A percentile compares a stretch with the other conserved stretches of the same genome.
Conservation (phyloP, 2,888 invertebrate genomes). For the Halictus quadricinctus region DNA sequence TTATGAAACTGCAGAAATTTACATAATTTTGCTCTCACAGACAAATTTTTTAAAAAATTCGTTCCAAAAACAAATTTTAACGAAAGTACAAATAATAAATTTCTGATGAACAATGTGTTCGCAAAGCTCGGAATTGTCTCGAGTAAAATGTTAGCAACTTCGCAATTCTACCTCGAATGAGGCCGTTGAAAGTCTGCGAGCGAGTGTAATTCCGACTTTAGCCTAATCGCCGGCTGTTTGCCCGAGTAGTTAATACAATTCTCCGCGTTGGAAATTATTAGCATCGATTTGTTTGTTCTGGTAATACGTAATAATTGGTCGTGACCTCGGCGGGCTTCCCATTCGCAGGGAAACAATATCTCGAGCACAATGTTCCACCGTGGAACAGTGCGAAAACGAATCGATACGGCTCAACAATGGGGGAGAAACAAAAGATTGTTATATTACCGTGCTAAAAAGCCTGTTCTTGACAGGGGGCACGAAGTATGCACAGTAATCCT, state of each 20-base stretch:
- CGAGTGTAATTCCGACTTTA: not conserved
- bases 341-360: slow-evolving; percentile 14
- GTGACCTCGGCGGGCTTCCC: not conserved
- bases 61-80: no score
- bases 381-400: not conserved
- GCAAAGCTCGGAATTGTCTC: not conserved
- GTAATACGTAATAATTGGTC: not conserved
- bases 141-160: not conserved
- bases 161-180: not conserved
- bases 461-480: not conserved
- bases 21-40: no score
- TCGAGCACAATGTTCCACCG: slow-evolving; percentile 12
- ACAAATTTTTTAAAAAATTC: no score
- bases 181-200: not conserved
- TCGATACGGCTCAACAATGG: slow-evolving; percentile 40
- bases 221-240: not conserved
- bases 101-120: no score
- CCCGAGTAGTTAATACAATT: slow-evolving; percentile 1
- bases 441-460: not conserved
- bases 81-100: no score
- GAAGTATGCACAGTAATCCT: not conserved
- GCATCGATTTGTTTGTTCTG: slow-evolving; percentile 26
- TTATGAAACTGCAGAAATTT: no score
- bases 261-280: slow-evolving; percentile 17
- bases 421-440: slow-evolving; percentile 10